These are phyloP conservation scores for Dendroctonus ponderosae DNA, from an alignment of 1,140 invertebrate species.

Conservation along the genomic window DNA sequence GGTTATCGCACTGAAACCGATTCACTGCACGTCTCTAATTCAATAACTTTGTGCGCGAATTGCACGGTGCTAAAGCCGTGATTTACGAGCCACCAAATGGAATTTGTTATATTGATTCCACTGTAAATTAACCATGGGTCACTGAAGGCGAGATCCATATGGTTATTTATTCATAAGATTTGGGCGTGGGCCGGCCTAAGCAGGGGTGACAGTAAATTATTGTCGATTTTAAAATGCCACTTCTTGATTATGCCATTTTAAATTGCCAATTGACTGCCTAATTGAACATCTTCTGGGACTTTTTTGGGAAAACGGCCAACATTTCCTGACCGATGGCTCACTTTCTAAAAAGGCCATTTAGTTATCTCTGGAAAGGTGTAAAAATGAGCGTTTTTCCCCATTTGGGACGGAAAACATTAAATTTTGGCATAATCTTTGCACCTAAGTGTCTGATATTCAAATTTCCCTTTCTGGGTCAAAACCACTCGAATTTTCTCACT, in stretches of 20 bases:
- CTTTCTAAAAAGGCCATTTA: no score
- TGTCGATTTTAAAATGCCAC: background rate
- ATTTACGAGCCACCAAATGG: constrained; percentile 30
- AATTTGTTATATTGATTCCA: constrained; percentile 33
- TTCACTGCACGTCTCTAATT: constrained; percentile 5
- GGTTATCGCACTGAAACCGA: background rate
- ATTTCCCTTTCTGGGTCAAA: no score
- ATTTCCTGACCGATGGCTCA: no score
- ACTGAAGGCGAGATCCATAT: constrained; percentile 26
- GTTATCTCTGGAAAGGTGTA: no score
- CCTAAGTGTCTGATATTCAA: no score
- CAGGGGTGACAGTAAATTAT: constrained; percentile 26
- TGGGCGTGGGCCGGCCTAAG: constrained; percentile 14
- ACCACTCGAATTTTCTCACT: no score
- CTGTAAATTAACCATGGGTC: constrained; percentile 30
- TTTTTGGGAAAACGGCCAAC: no score
- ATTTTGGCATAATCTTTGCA: no score
- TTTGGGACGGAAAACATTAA: no score
- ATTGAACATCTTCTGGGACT: no score
- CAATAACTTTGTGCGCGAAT: constrained; percentile 27
- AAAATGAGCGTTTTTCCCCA: no score
- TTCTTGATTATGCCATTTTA: background rate
- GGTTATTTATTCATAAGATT: constrained; percentile 33
- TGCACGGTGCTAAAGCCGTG: constrained; percentile 27
- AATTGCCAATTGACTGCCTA: no score